phyloP scores from a whole-genome alignment of 1,140 invertebrate species.

The Yoshiicerus persimilis region DNA sequence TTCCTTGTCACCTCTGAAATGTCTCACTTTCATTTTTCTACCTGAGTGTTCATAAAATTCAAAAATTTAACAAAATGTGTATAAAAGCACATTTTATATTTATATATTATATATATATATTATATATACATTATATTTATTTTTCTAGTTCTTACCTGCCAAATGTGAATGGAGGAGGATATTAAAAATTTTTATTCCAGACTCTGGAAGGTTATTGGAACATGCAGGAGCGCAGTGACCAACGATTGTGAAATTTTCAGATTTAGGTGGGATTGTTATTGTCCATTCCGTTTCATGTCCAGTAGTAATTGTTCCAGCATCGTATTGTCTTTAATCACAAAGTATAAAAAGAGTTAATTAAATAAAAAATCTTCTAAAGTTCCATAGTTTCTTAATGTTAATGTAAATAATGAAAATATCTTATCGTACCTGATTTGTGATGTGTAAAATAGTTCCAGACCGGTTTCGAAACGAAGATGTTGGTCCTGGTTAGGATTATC shows the following conservation, averaged over 20 bases:
- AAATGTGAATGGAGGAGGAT: slow-evolving; percentile 33
- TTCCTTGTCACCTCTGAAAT: slow-evolving; percentile 65
- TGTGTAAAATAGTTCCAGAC: slow-evolving; percentile 16
- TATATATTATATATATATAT: no score
- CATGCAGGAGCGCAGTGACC: slow-evolving; percentile 27
- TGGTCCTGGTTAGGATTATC: slow-evolving; percentile 28
- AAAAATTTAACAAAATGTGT: no score
- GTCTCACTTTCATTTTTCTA: slow-evolving; percentile 65
- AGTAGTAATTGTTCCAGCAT: slow-evolving; percentile 3
- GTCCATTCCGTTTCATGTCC: background rate
- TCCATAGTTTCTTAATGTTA: background rate
- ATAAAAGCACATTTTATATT: no score
- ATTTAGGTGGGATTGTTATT: slow-evolving; percentile 27
- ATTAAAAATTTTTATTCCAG: slow-evolving; percentile 28
- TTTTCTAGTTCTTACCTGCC: slow-evolving; percentile 14
- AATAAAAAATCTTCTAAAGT: background rate
- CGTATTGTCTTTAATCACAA: background rate
- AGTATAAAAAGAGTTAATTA: background rate
- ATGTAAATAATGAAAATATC: background rate
- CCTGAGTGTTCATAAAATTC: slow-evolving; percentile 51
- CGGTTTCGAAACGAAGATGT: background rate
- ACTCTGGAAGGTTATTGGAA: slow-evolving; percentile 54
- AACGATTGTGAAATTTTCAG: background rate
- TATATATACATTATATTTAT: no score
- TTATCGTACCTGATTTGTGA: background rate